Conservation (phyloP, 2,113 vertebrate genomes). For the Platysteira castanea region DNA sequence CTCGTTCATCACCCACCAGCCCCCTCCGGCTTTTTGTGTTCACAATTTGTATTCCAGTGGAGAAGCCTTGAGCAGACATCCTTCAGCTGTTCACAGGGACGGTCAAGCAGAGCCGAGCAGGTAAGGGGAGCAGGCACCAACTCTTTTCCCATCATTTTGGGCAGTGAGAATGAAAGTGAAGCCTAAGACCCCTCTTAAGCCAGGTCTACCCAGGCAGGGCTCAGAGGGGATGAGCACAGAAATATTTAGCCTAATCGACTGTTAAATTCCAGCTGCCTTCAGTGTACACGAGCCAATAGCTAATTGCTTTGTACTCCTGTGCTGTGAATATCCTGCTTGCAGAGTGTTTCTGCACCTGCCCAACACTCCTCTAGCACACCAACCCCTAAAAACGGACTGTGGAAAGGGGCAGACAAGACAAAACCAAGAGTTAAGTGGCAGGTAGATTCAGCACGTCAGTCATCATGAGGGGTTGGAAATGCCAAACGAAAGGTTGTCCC, state of each 20-base stretch:
- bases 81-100: neutral
- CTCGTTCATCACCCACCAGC: neutral
- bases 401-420: neutral
- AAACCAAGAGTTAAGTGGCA: neutral
- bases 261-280: neutral
- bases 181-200: too few species aligned
- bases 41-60: neutral
- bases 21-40: neutral
- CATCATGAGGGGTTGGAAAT: neutral
- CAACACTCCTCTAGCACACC: neutral
- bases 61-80: neutral
- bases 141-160: neutral
- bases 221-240: neutral
- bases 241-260: neutral
- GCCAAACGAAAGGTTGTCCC: neutral
- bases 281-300: neutral
- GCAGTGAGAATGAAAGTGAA: fast-evolving
- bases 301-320: neutral
- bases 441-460: neutral
- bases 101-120: neutral
- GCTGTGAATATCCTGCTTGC: neutral
- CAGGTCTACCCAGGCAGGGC: neutral
- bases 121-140: neutral
- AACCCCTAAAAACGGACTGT: neutral
- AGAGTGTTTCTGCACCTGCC: neutral